Evolutionary conservation across 2,113 vertebrate species (phyloP), one percentile per base, ranked within the genome.

Genomic region (Promerops cafer): DNA sequence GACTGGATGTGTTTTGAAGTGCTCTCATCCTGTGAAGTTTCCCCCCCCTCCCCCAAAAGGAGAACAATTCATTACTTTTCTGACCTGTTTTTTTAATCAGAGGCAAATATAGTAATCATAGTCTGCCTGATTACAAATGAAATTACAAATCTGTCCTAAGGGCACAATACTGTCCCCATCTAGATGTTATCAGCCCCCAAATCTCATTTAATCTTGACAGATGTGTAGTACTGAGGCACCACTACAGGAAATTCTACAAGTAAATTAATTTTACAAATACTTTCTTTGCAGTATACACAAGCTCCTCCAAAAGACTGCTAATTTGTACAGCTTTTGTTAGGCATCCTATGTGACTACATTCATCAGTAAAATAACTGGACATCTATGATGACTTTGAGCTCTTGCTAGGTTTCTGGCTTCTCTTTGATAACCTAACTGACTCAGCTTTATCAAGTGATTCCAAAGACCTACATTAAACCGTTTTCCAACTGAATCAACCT

Each of bases 401-500:
- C 87, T 45, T 64, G 28, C 53, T 44, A 44, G 37, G 65, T 64
- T 56, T 89, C 91, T 92, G 83, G 87, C 70, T 93, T 89, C 81
- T 64, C 53, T 79, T 42, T 82, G 96, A 97, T 96, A 97, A 96
- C 44, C 49, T 45, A 96, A 95, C 95, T n/a, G 95, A 39, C 87
- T 84, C 70, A 76, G 77, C 81, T 89, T 97, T 96, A 97, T 95
- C 93, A 94, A 93, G 65, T 31, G 40, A 95, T 93, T 82, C 69
- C 95, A 94, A 97, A 91, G 71, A 65, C 69, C 37, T 82, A 53
- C n/a, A 82, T 92, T 65, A 78, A 37, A 89, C 77, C 1, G 19
- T 85, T 89, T 90, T 72, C 81, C 77, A 95, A 93, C 89, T 28
- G 42, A 45, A 94, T 33, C 57, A 64, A 77, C 49, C 31, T 81